Evolutionary conservation across 2,888 invertebrate genomes (phyloP).

Genomic region (Xiphydria camelus): DNA sequence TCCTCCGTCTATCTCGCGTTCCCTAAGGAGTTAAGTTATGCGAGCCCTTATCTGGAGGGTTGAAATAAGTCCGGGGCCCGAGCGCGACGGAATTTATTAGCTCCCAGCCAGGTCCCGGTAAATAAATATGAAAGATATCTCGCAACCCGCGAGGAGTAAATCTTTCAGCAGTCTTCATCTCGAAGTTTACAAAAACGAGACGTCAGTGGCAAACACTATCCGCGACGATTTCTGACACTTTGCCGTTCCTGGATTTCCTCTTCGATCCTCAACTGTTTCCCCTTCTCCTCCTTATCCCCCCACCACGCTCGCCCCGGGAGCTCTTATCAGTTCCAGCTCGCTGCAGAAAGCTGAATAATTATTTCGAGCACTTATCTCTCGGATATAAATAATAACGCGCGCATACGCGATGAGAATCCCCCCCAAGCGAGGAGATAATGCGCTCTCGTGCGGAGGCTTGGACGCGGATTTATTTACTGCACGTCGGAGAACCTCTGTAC

Average conservation of each 20-base stretch:
- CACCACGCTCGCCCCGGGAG: no score
- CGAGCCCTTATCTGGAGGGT: conserved; percentile 34
- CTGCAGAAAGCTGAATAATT: conserved; percentile 1
- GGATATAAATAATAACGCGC: conserved; percentile 4
- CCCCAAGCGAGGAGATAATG: not conserved
- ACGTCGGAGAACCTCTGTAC: no score
- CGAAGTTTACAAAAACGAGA: no score
- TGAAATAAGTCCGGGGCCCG: conserved; percentile 30
- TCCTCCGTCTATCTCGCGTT: no score
- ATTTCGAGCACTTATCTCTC: not conserved
- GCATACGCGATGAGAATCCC: not conserved
- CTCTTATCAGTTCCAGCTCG: not conserved
- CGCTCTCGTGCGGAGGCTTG: not conserved
- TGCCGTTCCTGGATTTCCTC: no score
- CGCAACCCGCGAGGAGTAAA: conserved; percentile 24
- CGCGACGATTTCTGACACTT: no score
- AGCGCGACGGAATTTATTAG: conserved; percentile 34
- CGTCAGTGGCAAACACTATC: no score
- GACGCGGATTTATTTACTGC: conserved; percentile 5
- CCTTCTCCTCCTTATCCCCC: no score
- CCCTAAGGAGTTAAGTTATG: conserved; percentile 38
- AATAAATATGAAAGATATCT: conserved; percentile 39
- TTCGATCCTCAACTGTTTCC: no score
- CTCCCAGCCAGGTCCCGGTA: conserved; percentile 22
- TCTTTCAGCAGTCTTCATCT: no score